These are phyloP conservation scores for Neoaliturus tenellus DNA, from an alignment of 2,888 invertebrate genomes.

Conservation along the genomic window DNA sequence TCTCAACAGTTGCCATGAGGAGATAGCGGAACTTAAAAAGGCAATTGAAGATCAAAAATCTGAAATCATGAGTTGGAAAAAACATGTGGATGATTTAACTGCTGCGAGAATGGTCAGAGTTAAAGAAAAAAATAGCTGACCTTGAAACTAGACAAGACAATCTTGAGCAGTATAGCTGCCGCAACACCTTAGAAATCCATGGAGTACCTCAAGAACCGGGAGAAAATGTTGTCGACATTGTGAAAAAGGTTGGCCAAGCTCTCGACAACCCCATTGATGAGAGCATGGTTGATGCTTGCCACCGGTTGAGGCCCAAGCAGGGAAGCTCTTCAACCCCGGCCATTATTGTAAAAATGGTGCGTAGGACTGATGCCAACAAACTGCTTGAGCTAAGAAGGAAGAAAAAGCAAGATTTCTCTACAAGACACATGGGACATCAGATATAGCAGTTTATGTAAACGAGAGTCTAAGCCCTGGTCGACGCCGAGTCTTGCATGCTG, in stretches of 20 bases:
- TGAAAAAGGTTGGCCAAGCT: constrained; percentile 6
- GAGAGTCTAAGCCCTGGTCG: constrained; percentile 36
- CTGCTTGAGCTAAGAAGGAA: background rate
- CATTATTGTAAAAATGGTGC: constrained; percentile 15
- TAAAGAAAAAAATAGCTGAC: background rate
- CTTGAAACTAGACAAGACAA: background rate
- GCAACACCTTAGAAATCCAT: constrained; percentile 24
- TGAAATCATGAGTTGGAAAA: background rate
- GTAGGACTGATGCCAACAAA: background rate
- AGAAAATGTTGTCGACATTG: background rate
- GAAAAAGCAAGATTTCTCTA: constrained; percentile 6
- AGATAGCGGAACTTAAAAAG: background rate
- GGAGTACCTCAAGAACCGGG: background rate
- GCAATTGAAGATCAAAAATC: background rate
- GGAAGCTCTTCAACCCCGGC: background rate
- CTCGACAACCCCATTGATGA: background rate
- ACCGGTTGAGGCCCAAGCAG: background rate
- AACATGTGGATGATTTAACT: background rate
- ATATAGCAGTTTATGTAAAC: background rate
- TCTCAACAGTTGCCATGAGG: background rate
- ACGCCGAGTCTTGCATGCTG: constrained; percentile 1
- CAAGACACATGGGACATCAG: background rate
- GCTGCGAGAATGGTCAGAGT: background rate
- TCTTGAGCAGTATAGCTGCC: background rate
- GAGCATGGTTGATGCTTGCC: constrained; percentile 7